These are phyloP conservation scores for Gisinianus flammeolus DNA, from an alignment of 2,888 invertebrate genomes.

Conservation along the genomic window DNA sequence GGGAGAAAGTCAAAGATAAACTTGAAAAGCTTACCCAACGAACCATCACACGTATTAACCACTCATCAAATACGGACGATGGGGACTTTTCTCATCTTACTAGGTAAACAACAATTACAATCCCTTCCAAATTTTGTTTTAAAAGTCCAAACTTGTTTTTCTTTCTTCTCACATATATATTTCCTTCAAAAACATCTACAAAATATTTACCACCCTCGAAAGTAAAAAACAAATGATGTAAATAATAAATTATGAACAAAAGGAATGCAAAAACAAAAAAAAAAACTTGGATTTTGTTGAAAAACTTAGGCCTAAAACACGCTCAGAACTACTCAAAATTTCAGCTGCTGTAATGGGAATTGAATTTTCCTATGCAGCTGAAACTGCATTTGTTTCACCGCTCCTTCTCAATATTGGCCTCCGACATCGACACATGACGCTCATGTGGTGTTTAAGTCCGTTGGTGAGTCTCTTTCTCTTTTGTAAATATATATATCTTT, in stretches of 20 bases:
- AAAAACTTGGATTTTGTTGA: neutral
- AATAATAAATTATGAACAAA: too few relatives aligned
- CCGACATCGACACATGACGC: conserved; percentile 89
- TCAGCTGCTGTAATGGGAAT: conserved; percentile 95
- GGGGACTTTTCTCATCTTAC: conserved; percentile 57
- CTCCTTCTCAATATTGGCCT: conserved; percentile 91
- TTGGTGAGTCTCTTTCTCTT: conserved; percentile 63
- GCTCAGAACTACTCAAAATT: conserved; percentile 80
- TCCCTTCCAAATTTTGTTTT: neutral
- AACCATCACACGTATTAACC: conserved; percentile 51
- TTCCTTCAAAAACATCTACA: too few relatives aligned
- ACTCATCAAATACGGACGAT: conserved; percentile 45
- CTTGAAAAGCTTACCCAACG: conserved; percentile 50
- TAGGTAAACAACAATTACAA: conserved; percentile 40
- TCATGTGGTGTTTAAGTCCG: conserved; percentile 95
- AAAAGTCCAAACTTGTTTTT: neutral
- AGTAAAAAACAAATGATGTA: too few relatives aligned
- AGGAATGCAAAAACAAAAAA: too few relatives aligned
- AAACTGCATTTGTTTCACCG: conserved; percentile 96
- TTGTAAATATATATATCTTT: neutral
- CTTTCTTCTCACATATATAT: neutral
- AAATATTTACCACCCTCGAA: too few relatives aligned
- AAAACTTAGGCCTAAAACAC: conserved; percentile 73
- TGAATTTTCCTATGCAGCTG: conserved; percentile 96
- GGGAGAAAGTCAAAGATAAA: conserved; percentile 53